These are phyloP conservation scores for Aegotheles bennettii DNA, from an alignment of 2,113 vertebrate species.

Conservation along the genomic window DNA sequence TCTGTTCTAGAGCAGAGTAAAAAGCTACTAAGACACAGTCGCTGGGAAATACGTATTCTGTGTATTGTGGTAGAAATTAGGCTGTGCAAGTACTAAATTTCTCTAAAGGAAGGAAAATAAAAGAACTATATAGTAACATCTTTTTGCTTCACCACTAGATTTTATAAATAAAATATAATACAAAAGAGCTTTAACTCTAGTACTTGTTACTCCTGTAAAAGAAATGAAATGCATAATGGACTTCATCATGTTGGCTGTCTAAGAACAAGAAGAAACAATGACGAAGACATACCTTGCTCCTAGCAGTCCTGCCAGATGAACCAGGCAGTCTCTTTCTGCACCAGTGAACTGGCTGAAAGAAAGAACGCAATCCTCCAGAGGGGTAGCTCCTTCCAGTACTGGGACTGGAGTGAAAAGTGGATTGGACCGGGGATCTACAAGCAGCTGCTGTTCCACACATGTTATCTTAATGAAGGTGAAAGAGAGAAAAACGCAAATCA, in stretches of 20 bases:
- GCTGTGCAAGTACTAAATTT: background rate
- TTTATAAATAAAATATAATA: background rate
- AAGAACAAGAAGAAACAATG: background rate
- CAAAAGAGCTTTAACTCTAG: background rate
- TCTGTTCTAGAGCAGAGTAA: background rate
- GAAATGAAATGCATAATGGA: background rate
- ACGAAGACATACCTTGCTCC: slow-evolving; percentile 83
- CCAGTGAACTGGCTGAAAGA: slow-evolving; percentile 95
- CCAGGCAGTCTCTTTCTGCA: slow-evolving; percentile 88
- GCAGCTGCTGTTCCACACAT: slow-evolving; percentile 85
- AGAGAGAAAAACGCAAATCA: background rate
- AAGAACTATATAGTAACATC: background rate
- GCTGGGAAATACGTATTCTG: background rate
- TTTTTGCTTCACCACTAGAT: background rate
- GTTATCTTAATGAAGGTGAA: slow-evolving; percentile 74
- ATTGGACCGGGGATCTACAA: slow-evolving; percentile 81
- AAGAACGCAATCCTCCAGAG: slow-evolving; percentile 85
- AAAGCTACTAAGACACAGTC: background rate
- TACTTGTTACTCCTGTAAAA: background rate
- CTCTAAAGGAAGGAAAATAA: background rate
- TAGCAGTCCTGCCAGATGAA: slow-evolving; percentile 84
- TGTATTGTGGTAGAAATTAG: background rate
- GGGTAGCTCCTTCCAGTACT: slow-evolving; percentile 78
- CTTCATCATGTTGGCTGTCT: background rate
- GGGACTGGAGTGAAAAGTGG: slow-evolving; percentile 89